phyloP scores from a whole-genome alignment of 2,888 invertebrate genomes.

The Cryptus armator region DNA sequence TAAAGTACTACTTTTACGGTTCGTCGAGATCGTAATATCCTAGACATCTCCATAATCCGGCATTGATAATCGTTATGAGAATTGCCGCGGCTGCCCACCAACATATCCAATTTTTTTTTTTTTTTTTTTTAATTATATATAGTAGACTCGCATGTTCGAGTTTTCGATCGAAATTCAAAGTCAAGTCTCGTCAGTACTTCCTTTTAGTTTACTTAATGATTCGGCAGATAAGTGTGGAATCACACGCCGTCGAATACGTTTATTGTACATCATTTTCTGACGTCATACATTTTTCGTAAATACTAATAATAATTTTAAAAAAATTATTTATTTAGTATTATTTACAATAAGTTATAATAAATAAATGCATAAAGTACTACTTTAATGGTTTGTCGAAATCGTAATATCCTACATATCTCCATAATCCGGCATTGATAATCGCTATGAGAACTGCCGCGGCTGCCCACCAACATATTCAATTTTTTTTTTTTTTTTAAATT shows the following conservation, averaged over 20 bases:
- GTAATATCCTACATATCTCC: slow-evolving; percentile 83
- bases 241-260: no score
- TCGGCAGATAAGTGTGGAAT: no score
- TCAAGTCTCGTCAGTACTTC: background rate
- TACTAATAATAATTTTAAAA: no score
- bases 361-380: slow-evolving; percentile 63
- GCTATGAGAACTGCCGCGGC: slow-evolving; percentile 38
- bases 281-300: no score
- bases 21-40: slow-evolving; percentile 78
- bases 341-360: no score
- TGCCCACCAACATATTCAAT: slow-evolving; percentile 14
- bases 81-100: slow-evolving; percentile 22
- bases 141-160: background rate
- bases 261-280: no score
- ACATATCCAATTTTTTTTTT: background rate
- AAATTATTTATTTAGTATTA: no score
- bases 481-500: background rate
- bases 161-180: slow-evolving; percentile 29
- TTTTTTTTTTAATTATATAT: background rate
- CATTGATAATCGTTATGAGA: slow-evolving; percentile 64
- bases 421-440: slow-evolving; percentile 73
- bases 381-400: slow-evolving; percentile 71
- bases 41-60: slow-evolving; percentile 81
- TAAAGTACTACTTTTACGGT: slow-evolving; percentile 70
- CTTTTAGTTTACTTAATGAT: no score